These are phyloP conservation scores for Dissostichus mawsoni DNA, from an alignment of 2,113 vertebrate species.

Conservation along the genomic window DNA sequence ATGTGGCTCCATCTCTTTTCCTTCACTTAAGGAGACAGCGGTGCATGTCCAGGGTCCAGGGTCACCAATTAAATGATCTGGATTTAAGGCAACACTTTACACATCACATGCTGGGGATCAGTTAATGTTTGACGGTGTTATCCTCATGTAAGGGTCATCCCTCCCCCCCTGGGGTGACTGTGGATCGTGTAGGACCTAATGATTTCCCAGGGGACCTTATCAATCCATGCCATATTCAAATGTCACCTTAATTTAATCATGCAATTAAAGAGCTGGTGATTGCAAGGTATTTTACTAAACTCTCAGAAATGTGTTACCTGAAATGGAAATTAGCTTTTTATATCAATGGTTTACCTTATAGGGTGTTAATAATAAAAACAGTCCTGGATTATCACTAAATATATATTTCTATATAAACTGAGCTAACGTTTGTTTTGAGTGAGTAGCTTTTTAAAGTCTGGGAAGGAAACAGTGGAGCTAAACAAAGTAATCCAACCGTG, in stretches of 20 bases:
- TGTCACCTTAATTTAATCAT: constrained; percentile 52
- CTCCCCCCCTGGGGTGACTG: constrained; percentile 28
- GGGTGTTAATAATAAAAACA: neutral
- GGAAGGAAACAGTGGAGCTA: too few relatives aligned
- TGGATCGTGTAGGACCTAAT: constrained; percentile 46
- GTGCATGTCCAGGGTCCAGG: constrained; percentile 22
- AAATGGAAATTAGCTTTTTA: too few relatives aligned
- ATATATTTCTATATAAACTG: neutral
- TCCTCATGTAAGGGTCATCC: constrained; percentile 44
- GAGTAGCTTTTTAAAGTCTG: neutral
- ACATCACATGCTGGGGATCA: constrained; percentile 41
- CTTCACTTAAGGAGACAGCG: constrained; percentile 24
- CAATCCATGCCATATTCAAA: constrained; percentile 43
- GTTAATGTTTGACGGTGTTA: constrained; percentile 46
- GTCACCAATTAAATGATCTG: constrained; percentile 57
- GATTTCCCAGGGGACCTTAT: constrained; percentile 46
- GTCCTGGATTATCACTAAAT: neutral
- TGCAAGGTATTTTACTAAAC: constrained; percentile 1
- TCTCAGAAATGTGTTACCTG: neutral
- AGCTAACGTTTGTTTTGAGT: neutral
- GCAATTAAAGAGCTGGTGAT: constrained; percentile 24
- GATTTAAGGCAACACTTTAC: constrained; percentile 51
- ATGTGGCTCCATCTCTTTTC: constrained; percentile 19
- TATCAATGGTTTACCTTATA: neutral
- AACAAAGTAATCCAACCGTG: too few relatives aligned